A percentile compares a stretch with the other conserved stretches of the same genome.
Conservation (phyloP, 2,797 vertebrate genomes). For the Sebastes hubbsi region DNA sequence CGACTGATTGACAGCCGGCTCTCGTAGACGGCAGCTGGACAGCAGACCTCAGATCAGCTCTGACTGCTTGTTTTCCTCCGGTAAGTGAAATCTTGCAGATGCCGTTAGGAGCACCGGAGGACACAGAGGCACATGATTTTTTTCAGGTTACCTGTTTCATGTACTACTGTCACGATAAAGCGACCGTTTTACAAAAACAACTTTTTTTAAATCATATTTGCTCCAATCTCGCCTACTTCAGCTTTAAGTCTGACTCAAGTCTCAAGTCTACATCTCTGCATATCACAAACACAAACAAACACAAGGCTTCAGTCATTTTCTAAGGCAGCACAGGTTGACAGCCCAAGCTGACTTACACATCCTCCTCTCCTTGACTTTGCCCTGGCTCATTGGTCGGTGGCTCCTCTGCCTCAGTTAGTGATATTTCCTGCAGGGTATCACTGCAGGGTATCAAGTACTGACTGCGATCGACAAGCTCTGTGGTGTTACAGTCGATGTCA, state of each 20-base stretch:
- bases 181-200: no score
- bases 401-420: constrained; percentile 47
- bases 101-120: no score
- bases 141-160: no score
- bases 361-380: constrained; percentile 23
- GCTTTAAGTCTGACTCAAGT: background rate
- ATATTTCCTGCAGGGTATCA: constrained; percentile 50
- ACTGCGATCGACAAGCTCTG: constrained; percentile 23
- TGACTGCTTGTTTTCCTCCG: no score
- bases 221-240: no score
- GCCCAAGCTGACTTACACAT: constrained; percentile 77
- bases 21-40: accelerated
- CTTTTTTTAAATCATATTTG: no score
- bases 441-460: background rate
- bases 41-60: no score
- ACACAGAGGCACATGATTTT: no score
- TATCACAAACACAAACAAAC: background rate
- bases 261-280: background rate
- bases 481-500: constrained; percentile 59
- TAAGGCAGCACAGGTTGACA: constrained; percentile 16
- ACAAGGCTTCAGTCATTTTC: background rate
- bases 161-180: no score
- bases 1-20: no score
- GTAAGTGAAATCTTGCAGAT: no score
- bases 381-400: background rate